phyloP scores from a whole-genome alignment of 2,888 invertebrate species.

The Ceriagrion tenellum region DNA sequence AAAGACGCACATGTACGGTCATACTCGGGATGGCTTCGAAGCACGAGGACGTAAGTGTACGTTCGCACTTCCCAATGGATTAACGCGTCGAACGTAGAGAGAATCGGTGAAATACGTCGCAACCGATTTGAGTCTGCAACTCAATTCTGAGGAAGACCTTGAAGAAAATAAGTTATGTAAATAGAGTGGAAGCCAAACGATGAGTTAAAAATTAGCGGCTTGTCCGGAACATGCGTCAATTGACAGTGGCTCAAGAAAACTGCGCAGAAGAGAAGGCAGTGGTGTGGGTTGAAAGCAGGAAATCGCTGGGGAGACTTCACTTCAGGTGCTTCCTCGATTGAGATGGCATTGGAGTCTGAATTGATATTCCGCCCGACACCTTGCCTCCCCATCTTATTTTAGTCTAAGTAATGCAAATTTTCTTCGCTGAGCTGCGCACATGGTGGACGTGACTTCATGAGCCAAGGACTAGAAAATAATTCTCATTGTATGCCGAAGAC shows the following conservation, averaged over 20 bases:
- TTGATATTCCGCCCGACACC: not conserved
- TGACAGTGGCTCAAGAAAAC: not conserved
- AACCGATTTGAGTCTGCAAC: not conserved
- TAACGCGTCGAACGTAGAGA: too few species aligned
- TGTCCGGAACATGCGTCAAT: not conserved
- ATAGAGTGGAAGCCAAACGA: not conserved
- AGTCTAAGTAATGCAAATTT: not conserved
- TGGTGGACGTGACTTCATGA: not conserved
- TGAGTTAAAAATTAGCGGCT: not conserved
- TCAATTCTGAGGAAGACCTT: not conserved
- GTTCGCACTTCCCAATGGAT: too few species aligned
- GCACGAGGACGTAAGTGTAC: too few species aligned
- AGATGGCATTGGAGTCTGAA: not conserved
- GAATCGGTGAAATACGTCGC: too few species aligned
- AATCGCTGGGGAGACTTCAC: not conserved
- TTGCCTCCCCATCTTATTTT: not conserved
- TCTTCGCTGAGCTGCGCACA: not conserved
- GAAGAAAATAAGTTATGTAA: not conserved
- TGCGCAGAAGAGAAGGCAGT: not conserved
- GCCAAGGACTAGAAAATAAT: not conserved
- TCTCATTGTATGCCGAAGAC: too few species aligned
- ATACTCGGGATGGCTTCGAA: too few species aligned
- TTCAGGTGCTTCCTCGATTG: not conserved
- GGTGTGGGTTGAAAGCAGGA: not conserved
- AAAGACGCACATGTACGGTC: too few species aligned